A percentile compares a stretch with the other conserved stretches of the same genome.
These are phyloP conservation scores for Caprella mutica DNA, from an alignment of 2,888 invertebrate species.

Conservation along the genomic window DNA sequence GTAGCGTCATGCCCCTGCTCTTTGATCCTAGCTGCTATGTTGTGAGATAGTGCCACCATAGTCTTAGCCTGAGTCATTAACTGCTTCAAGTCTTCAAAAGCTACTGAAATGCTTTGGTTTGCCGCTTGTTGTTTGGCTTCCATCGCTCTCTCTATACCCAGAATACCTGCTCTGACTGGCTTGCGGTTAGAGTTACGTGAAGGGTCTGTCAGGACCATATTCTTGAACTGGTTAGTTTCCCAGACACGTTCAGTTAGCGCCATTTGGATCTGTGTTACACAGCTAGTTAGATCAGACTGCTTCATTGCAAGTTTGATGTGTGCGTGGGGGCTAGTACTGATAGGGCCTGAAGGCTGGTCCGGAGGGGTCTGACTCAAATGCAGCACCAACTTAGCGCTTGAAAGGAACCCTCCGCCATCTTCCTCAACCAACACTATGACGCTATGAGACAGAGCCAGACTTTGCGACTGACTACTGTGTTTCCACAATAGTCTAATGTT, in stretches of 20 bases:
- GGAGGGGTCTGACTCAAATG: constrained; percentile 56
- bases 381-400: constrained; percentile 64
- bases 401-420: constrained; percentile 66
- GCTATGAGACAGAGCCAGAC: constrained; percentile 49
- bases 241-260: constrained; percentile 35
- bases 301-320: constrained; percentile 75
- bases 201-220: constrained; percentile 43
- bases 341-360: constrained; percentile 42
- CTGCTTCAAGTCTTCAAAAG: constrained; percentile 89
- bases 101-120: constrained; percentile 77
- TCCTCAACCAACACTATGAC: constrained; percentile 67
- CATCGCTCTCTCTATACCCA: constrained; percentile 86
- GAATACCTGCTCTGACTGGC: constrained; percentile 56
- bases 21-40: constrained; percentile 81
- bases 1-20: constrained; percentile 37
- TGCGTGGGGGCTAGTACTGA: constrained; percentile 43
- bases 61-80: constrained; percentile 94
- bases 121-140: constrained; percentile 82
- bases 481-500: constrained; percentile 75
- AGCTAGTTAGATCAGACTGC: constrained; percentile 52
- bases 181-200: constrained; percentile 9
- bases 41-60: constrained; percentile 86
- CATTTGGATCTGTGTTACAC: constrained; percentile 34
- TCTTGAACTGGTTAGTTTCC: constrained; percentile 28
- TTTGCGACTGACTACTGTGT: constrained; percentile 57